Conservation (phyloP, 2,113 vertebrate genomes). For the Tupaia chinensis region DNA sequence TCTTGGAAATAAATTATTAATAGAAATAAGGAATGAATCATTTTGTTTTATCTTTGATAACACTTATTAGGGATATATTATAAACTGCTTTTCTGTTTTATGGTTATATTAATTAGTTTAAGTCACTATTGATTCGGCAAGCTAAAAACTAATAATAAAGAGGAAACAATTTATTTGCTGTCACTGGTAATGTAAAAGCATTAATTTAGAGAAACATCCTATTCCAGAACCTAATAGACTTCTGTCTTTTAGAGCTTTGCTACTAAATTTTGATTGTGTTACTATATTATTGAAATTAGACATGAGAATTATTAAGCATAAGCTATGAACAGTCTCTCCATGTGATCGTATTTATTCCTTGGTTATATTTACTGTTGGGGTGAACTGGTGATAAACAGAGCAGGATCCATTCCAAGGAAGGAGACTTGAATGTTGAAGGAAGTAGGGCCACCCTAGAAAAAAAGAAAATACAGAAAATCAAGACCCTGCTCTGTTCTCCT, state of each 20-base stretch:
- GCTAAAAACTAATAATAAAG: background rate
- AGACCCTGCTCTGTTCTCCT: too few species aligned
- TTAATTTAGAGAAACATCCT: background rate
- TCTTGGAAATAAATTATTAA: slow-evolving; percentile 46
- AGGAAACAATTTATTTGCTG: background rate
- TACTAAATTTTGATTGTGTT: background rate
- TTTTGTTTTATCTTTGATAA: slow-evolving; percentile 12
- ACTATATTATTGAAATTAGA: background rate
- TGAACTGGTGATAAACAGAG: background rate
- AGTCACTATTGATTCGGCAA: background rate
- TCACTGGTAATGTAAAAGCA: too few species aligned
- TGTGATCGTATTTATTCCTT: background rate
- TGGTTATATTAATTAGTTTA: slow-evolving; percentile 8
- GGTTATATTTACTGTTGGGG: background rate
- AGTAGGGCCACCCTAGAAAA: background rate
- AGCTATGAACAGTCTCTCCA: background rate
- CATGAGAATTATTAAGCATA: background rate
- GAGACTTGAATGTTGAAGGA: background rate
- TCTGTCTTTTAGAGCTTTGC: background rate
- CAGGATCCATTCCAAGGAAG: background rate
- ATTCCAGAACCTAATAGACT: background rate
- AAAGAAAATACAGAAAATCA: background rate
- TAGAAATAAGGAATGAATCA: background rate
- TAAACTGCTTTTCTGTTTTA: slow-evolving; percentile 11
- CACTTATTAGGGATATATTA: background rate